Evolutionary conservation across 2,888 invertebrate species (phyloP).

Genomic region (Trypoxylon attenuatum): DNA sequence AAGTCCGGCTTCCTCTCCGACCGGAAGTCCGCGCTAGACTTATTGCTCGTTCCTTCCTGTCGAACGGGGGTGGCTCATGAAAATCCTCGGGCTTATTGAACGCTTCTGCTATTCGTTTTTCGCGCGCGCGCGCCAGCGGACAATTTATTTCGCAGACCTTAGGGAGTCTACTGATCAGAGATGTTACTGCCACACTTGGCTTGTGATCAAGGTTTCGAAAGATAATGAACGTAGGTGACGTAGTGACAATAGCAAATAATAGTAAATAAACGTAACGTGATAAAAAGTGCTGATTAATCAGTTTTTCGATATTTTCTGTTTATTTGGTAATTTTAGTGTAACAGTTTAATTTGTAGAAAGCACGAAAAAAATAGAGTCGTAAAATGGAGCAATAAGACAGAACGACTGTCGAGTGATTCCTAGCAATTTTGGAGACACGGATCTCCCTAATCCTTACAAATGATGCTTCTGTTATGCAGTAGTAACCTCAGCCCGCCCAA

Average conservation of each 20-base stretch:
- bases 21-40: constrained; percentile 40
- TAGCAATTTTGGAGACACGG: background rate
- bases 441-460: constrained; percentile 43
- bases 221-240: too few species aligned
- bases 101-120: background rate
- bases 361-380: too few species aligned
- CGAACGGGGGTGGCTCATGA: background rate
- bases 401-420: background rate
- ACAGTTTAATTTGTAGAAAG: too few species aligned
- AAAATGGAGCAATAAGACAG: too few species aligned
- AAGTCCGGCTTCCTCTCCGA: constrained; percentile 40
- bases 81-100: constrained; percentile 25
- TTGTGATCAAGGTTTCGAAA: too few species aligned
- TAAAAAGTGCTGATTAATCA: too few species aligned
- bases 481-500: constrained; percentile 26
- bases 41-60: constrained; percentile 39
- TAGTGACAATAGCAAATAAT: too few species aligned
- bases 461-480: constrained; percentile 37
- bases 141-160: background rate
- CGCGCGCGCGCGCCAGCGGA: background rate
- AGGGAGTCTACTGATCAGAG: too few species aligned
- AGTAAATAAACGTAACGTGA: too few species aligned
- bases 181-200: too few species aligned
- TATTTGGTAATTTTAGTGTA: constrained; percentile 17
- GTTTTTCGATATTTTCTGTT: constrained; percentile 27